Percentiles rank a stretch among this genome's conserved stretches.
Evolutionary conservation across 1,140 invertebrate genomes (phyloP).

Genomic region (Musca domestica): DNA sequence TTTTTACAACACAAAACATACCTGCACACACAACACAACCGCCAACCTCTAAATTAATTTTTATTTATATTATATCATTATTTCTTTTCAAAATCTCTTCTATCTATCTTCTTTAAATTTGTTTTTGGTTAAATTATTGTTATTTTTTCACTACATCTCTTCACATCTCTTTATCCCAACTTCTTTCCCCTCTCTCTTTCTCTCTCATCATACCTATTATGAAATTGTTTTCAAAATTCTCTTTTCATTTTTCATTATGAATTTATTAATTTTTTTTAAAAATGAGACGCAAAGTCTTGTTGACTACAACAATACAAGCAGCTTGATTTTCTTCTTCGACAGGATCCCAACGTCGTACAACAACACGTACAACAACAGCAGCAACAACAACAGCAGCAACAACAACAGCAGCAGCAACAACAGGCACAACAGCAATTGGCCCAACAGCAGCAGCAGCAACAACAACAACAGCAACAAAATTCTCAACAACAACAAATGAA

Average conservation of each 20-base stretch:
- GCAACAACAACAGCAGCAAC: slow-evolving; percentile 35
- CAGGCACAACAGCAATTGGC: slow-evolving; percentile 44
- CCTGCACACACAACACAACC: no score
- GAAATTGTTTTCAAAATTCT: slow-evolving; percentile 26
- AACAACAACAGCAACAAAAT: slow-evolving; percentile 35
- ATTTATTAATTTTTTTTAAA: slow-evolving; percentile 14
- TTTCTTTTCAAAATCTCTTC: no score
- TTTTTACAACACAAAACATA: no score
- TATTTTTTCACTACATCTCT: no score
- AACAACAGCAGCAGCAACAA: slow-evolving; percentile 47
- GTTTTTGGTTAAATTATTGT: no score
- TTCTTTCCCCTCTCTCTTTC: neutral
- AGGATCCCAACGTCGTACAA: slow-evolving; percentile 56
- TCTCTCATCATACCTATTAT: no score
- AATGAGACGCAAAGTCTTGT: slow-evolving; percentile 14
- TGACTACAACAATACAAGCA: slow-evolving; percentile 21
- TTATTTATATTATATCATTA: no score
- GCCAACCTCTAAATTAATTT: no score
- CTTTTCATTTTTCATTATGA: slow-evolving; percentile 12
- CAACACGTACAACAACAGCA: slow-evolving; percentile 31
- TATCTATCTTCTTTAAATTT: no score
- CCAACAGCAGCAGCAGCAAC: slow-evolving; percentile 37
- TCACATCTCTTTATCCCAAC: neutral
- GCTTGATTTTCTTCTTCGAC: slow-evolving; percentile 23
- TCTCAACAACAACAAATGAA: slow-evolving; percentile 39